These are phyloP conservation scores for Stegophylla sp. DNA, from an alignment of 2,888 invertebrate species.

Conservation along the genomic window DNA sequence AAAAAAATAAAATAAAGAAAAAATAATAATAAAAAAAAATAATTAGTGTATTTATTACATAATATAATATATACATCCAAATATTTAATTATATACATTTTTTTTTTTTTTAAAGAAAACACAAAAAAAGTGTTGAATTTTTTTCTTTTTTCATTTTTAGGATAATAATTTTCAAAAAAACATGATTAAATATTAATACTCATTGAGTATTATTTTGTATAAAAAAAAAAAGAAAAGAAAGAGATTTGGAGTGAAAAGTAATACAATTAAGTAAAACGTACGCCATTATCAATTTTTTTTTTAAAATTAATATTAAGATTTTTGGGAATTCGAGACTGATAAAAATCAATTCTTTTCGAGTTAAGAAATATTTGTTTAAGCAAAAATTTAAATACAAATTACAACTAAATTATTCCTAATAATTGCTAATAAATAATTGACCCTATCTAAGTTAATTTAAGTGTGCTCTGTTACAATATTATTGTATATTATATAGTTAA, in stretches of 20 bases:
- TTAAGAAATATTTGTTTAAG: slow-evolving; percentile 23
- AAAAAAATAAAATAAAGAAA: slow-evolving; percentile 13
- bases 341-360: slow-evolving; percentile 56
- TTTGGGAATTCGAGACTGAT: slow-evolving; percentile 56
- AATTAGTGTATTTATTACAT: slow-evolving; percentile 33
- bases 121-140: background rate
- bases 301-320: slow-evolving; percentile 41
- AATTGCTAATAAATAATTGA: slow-evolving; percentile 17
- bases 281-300: slow-evolving; percentile 50
- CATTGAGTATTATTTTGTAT: slow-evolving; percentile 51
- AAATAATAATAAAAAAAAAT: slow-evolving; percentile 14
- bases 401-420: slow-evolving; percentile 24
- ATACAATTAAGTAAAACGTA: slow-evolving; percentile 32
- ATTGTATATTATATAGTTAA: background rate
- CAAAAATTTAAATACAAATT: too few species aligned
- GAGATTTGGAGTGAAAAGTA: slow-evolving; percentile 49
- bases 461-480: slow-evolving; percentile 25
- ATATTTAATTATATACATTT: slow-evolving; percentile 48
- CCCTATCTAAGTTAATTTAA: background rate
- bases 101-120: slow-evolving; percentile 23
- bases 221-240: slow-evolving; percentile 28
- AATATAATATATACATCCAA: slow-evolving; percentile 23
- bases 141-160: slow-evolving; percentile 39
- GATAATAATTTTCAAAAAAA: slow-evolving; percentile 36
- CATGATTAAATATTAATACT: slow-evolving; percentile 37